Conservation (phyloP, 1,140 invertebrate species). For the Dolichoris vasculosae region DNA sequence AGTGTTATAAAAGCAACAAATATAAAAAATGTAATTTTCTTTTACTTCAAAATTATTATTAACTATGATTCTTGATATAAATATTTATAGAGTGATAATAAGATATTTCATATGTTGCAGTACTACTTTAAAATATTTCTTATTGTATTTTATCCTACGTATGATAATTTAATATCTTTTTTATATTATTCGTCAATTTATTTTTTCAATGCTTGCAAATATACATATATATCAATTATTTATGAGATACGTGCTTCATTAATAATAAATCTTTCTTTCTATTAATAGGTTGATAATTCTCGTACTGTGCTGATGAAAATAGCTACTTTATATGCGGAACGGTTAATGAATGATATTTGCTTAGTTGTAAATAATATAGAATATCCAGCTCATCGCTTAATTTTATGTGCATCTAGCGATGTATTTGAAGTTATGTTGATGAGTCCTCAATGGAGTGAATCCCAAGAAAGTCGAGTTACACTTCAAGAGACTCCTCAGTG, state of each 20-base stretch:
- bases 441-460: conserved; percentile 94
- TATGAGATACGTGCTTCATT: background rate
- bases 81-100: too few species aligned
- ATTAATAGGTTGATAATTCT: conserved; percentile 85
- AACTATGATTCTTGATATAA: too few species aligned
- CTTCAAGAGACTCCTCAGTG: conserved; percentile 91
- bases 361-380: conserved; percentile 86
- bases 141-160: too few species aligned
- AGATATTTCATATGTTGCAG: too few species aligned
- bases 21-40: too few species aligned
- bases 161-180: too few species aligned
- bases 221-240: background rate
- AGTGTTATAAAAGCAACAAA: too few species aligned
- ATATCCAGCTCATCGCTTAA: conserved; percentile 92
- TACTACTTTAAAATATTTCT: too few species aligned
- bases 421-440: conserved; percentile 98
- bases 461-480: conserved; percentile 87
- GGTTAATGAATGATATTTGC: conserved; percentile 90
- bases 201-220: background rate
- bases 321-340: conserved; percentile 86
- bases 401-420: conserved; percentile 95
- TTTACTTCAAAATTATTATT: too few species aligned
- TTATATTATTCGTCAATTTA: background rate
- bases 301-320: conserved; percentile 86
- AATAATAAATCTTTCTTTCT: conserved; percentile 13